Evolutionary conservation across 2,113 vertebrate genomes (phyloP).

Genomic region (Plotosus lineatus): DNA sequence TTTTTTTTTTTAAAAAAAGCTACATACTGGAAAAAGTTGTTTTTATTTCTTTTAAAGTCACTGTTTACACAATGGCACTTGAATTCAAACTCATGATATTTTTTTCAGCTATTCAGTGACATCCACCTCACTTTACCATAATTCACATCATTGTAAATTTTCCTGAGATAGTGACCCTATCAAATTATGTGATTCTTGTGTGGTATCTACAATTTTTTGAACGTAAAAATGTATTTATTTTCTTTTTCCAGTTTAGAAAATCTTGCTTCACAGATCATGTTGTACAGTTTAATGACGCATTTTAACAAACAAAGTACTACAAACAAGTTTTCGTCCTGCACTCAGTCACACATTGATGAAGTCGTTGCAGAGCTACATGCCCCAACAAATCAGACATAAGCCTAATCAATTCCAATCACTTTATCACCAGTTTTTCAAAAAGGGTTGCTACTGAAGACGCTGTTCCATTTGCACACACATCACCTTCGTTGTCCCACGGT

Average conservation of each 20-base stretch:
- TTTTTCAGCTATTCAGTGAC: too few species aligned
- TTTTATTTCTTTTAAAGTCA: too few species aligned
- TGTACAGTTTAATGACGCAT: neutral
- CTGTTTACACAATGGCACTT: too few species aligned
- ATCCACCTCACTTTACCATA: too few species aligned
- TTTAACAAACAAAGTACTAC: neutral
- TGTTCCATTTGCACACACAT: neutral
- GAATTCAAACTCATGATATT: too few species aligned
- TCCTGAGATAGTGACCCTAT: too few species aligned
- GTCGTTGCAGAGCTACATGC: neutral
- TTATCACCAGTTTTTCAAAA: neutral
- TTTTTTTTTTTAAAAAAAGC: too few species aligned
- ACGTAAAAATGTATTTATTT: neutral
- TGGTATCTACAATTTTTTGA: too few species aligned
- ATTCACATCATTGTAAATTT: too few species aligned
- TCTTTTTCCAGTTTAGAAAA: neutral
- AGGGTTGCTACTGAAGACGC: neutral
- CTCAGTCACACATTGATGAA: neutral
- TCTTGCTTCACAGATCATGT: neutral
- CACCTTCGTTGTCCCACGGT: neutral
- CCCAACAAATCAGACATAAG: neutral
- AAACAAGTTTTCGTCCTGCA: neutral
- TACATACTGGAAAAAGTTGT: too few species aligned
- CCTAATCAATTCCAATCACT: neutral
- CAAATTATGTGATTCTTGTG: too few species aligned